phyloP scores from a whole-genome alignment of 1,140 invertebrate species.

The Brachionus sp. region DNA sequence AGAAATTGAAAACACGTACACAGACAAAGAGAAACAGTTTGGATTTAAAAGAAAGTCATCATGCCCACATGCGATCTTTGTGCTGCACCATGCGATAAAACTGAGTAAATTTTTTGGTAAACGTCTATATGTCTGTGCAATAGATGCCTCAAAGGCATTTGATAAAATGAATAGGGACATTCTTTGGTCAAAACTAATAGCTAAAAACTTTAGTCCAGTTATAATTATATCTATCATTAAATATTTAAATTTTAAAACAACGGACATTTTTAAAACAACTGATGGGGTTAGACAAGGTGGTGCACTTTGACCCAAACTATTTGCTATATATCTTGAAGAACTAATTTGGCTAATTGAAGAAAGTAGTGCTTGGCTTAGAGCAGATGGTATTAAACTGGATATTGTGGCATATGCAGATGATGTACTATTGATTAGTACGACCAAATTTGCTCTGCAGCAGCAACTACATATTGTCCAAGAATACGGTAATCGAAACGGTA shows the following conservation, averaged over 20 bases:
- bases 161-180: neutral
- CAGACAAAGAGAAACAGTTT: neutral
- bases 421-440: neutral
- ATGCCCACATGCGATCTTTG: constrained; percentile 4
- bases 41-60: neutral
- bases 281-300: neutral
- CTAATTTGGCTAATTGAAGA: neutral
- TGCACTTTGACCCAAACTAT: neutral
- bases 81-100: neutral
- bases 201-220: neutral
- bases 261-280: neutral
- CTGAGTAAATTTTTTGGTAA: neutral
- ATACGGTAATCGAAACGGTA: neutral
- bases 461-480: neutral
- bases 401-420: neutral
- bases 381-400: neutral
- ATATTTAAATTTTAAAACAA: neutral
- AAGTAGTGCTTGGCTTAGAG: neutral
- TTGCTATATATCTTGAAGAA: neutral
- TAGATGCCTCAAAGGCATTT: neutral
- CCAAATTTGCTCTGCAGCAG: neutral
- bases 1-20: no score
- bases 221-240: neutral
- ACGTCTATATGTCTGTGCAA: neutral
- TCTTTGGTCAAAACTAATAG: neutral